phyloP scores from a whole-genome alignment of 2,888 invertebrate genomes.

The Limenitis camilla region DNA sequence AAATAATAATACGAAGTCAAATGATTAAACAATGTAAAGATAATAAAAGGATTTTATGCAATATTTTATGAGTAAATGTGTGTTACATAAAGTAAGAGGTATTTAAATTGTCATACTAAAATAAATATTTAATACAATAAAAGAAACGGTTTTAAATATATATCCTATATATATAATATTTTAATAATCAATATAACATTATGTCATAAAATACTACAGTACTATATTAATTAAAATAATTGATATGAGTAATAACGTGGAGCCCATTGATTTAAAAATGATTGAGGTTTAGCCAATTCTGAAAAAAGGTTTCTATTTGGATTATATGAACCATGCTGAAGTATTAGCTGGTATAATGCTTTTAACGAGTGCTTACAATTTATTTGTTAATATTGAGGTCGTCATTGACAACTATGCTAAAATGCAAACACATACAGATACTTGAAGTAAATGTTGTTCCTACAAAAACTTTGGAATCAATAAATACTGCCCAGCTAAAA shows the following conservation, averaged over 20 bases:
- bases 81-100: neutral
- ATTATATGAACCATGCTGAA: slow-evolving; percentile 1
- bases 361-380: slow-evolving; percentile 1
- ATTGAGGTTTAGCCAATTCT: no score
- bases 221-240: neutral
- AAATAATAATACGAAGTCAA: neutral
- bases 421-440: neutral
- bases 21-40: neutral
- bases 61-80: neutral
- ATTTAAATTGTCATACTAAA: neutral
- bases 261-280: no score
- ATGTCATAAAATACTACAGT: neutral
- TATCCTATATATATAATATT: no score
- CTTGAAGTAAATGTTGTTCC: neutral
- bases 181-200: no score
- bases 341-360: neutral
- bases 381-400: neutral
- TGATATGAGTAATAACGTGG: neutral
- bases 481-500: slow-evolving; percentile 8
- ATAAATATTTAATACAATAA: neutral
- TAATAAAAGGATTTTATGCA: neutral
- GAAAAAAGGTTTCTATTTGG: no score
- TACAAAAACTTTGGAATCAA: neutral
- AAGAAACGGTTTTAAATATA: no score
- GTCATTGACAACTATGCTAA: neutral